Evolutionary conservation across 2,888 invertebrate genomes (phyloP), one percentile per base, ranked within the genome.

Genomic region (Cephalotes varians): DNA sequence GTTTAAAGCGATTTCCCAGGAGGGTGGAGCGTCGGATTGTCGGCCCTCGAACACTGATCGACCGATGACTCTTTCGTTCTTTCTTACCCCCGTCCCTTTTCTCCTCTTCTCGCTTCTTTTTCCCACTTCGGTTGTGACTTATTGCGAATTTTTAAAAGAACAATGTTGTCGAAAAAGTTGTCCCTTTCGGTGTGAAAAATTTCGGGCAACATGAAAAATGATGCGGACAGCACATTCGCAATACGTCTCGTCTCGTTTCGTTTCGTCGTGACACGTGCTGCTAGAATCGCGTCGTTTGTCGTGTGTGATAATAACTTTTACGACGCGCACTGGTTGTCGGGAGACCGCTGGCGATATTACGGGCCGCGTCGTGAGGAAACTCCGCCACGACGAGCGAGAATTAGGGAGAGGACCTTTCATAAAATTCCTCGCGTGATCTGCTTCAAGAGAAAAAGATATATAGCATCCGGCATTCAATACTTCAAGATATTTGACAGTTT

Each of bases 1-100:
- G 94, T 94, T 94, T 94, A 94, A 92, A 94, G 87, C 94, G 94
- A 94, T 94, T 94, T 94, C 94, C 94, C 94, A 90, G 90, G 93
- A 44, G 93, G 93, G 91, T 92, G 91, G 88, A 72, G 83, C 90
- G 90, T 87, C 91, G 90, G 89, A 91, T 92, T 88, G 87, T 88
- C 91, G 91, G 87, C 84, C 84, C 90, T 87, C 87, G 86, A 90
- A 87, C 85, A 83, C 85, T 82, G 90, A 89, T 91, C 92, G 91
- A 91, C 87, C 85, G 82, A 40, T 81, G 65, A 76, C 69, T 74
- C 74, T 83, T 73, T 82, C 71, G 73, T 56, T 60, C 37, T 74
- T 51, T 37, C 74, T 60, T 60, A 25, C 65, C 31, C 9, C 44
- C 74, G 28, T 49, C 79, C 58, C 64, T 77, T 77, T 73, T 15